Conservation (phyloP, 2,888 invertebrate species). For the Epinotia bilunana region DNA sequence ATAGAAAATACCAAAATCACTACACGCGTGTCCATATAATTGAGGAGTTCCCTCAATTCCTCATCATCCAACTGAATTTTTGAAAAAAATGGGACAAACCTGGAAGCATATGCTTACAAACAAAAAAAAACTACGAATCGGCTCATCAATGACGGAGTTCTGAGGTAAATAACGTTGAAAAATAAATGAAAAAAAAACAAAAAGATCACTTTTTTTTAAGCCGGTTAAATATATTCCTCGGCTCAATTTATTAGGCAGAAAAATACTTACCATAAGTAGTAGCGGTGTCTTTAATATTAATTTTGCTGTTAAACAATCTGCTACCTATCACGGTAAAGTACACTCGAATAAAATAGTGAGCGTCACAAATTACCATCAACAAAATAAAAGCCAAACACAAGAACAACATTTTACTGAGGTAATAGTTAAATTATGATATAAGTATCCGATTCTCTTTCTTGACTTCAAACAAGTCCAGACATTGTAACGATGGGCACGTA, state of each 20-base stretch:
- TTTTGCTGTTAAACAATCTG: constrained; percentile 86
- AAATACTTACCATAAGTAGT: constrained; percentile 86
- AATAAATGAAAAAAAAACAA: no score
- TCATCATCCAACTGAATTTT: no score
- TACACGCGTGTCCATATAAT: no score
- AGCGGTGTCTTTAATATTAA: constrained; percentile 87
- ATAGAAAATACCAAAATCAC: no score
- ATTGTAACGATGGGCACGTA: constrained; percentile 25
- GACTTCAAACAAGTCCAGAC: constrained; percentile 29
- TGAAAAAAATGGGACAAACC: no score
- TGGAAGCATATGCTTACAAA: no score
- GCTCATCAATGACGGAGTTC: no score
- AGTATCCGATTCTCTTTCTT: constrained; percentile 29
- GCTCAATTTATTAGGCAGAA: background rate
- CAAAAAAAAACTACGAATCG: no score
- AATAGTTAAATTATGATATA: background rate
- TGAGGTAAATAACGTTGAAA: no score
- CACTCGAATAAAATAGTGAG: constrained; percentile 90
- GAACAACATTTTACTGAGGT: constrained; percentile 51
- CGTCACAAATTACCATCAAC: constrained; percentile 86
- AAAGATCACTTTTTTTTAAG: no score
- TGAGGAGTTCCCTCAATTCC: no score
- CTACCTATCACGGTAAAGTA: constrained; percentile 87
- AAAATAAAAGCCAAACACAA: constrained; percentile 67
- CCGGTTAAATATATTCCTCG: no score